A percentile compares a stretch with the other conserved stretches of the same genome.
phyloP scores from a whole-genome alignment of 2,888 invertebrate genomes.

The Saturnia pavonia region DNA sequence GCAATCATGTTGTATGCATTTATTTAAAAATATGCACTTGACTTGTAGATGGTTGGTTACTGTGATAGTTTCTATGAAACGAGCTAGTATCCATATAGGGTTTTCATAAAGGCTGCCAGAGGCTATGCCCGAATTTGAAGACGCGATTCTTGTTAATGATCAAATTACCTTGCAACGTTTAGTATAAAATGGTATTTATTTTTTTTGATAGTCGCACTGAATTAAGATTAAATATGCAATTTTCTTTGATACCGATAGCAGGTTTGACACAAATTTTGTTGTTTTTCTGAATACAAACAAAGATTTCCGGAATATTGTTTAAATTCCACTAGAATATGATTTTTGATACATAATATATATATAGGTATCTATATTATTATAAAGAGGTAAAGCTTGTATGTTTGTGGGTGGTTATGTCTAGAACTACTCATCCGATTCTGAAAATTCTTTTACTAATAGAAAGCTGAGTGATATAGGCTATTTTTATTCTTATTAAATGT shows the following conservation, averaged over 20 bases:
- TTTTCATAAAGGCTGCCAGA: conserved; percentile 23
- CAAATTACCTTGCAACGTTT: conserved; percentile 38
- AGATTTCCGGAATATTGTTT: neutral
- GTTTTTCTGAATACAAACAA: too few species aligned
- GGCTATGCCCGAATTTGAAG: conserved; percentile 23
- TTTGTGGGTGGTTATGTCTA: too few species aligned
- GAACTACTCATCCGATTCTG: too few species aligned
- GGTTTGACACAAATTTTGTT: neutral
- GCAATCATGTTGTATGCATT: conserved; percentile 20
- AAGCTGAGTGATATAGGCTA: too few species aligned
- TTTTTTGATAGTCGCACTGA: neutral
- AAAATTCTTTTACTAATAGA: too few species aligned
- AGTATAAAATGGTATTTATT: conserved; percentile 6
- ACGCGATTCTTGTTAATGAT: conserved; percentile 39
- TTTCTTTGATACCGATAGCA: neutral
- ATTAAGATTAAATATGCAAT: neutral
- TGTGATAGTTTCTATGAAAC: conserved; percentile 27
- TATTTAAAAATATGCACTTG: conserved; percentile 5
- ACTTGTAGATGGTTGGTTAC: conserved; percentile 25
- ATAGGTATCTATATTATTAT: too few species aligned
- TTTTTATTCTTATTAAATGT: too few species aligned
- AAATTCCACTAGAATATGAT: neutral
- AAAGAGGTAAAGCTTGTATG: too few species aligned
- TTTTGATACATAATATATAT: neutral
- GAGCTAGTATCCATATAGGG: conserved; percentile 31